These are phyloP conservation scores for Shinisaurus crocodilurus DNA, from an alignment of 2,113 vertebrate species.

Conservation along the genomic window DNA sequence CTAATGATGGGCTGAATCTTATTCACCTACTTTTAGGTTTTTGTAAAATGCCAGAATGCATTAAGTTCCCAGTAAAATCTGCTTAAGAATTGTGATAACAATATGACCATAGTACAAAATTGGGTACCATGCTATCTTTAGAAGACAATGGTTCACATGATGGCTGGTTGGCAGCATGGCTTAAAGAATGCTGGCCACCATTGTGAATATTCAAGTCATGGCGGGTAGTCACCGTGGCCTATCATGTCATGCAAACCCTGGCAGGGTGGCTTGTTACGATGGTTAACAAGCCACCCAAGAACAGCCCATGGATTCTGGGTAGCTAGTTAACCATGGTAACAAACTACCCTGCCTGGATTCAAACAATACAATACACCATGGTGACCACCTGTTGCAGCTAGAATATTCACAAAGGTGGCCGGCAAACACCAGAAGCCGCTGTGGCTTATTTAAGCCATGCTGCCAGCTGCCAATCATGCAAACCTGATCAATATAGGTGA, in stretches of 20 bases:
- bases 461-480: neutral
- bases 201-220: too few species aligned
- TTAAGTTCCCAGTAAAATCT: neutral
- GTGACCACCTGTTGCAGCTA: too few species aligned
- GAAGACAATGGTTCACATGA: neutral
- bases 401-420: too few species aligned
- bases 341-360: too few species aligned
- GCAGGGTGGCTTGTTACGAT: too few species aligned
- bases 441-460: neutral
- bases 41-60: neutral
- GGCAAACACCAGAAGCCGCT: too few species aligned
- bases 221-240: too few species aligned
- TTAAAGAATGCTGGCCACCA: neutral
- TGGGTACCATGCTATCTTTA: neutral
- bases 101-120: neutral
- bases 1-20: neutral
- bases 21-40: neutral
- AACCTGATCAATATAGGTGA: neutral
- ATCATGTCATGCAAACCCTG: too few species aligned
- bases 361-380: too few species aligned
- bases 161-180: neutral
- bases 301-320: too few species aligned
- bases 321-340: too few species aligned
- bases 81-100: neutral
- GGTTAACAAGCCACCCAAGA: too few species aligned